A percentile compares a stretch with the other conserved stretches of the same genome.
Conservation (phyloP, 2,888 invertebrate genomes). For the Punctoribates punctum region DNA sequence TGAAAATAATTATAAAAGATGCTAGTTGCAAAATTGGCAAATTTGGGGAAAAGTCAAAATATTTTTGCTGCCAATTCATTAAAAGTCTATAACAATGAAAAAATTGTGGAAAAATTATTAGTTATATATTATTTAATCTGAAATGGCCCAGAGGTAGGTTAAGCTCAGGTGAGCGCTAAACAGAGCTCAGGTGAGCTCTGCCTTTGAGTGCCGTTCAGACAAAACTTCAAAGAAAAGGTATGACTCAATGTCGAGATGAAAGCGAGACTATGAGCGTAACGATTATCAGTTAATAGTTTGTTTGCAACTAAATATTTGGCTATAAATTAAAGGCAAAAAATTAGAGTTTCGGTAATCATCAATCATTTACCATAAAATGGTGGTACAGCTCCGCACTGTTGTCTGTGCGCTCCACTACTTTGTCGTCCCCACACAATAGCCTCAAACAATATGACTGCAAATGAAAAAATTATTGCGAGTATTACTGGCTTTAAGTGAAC, state of each 20-base stretch:
- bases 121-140: no score
- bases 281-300: slow-evolving; percentile 18
- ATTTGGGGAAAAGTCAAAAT: no score
- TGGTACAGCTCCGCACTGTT: background rate
- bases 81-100: no score
- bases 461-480: background rate
- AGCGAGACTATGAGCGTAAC: slow-evolving; percentile 19
- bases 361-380: slow-evolving; percentile 28
- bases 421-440: slow-evolving; percentile 20
- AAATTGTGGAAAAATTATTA: no score
- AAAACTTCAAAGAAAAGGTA: slow-evolving; percentile 5
- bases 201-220: background rate
- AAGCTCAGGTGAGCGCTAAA: no score
- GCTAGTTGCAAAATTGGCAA: no score
- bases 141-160: no score
- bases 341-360: slow-evolving; percentile 23
- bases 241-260: background rate
- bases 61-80: no score
- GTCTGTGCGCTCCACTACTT: background rate
- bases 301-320: slow-evolving; percentile 21
- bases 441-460: slow-evolving; percentile 26
- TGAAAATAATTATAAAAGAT: no score
- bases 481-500: background rate
- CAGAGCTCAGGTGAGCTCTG: no score
- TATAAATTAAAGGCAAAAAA: slow-evolving; percentile 30